phyloP scores from a whole-genome alignment of 2,797 vertebrate species.

The Sebastolobus alascanus region DNA sequence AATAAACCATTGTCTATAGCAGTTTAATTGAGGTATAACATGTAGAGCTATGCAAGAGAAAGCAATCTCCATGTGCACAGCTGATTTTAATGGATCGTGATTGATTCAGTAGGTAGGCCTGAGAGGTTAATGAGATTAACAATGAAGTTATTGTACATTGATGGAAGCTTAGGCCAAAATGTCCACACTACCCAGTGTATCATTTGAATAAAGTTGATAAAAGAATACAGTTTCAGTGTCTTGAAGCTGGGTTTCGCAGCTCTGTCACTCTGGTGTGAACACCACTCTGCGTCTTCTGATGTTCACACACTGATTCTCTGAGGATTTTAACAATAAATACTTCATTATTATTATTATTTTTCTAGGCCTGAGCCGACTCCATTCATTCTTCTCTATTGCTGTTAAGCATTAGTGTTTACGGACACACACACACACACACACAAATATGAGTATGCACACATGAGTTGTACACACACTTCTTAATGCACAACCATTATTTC shows the following conservation, averaged over 20 bases:
- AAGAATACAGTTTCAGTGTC: background rate
- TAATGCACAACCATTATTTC: conserved; percentile 5
- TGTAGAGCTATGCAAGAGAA: background rate
- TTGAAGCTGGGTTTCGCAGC: conserved; percentile 3
- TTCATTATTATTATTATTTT: background rate
- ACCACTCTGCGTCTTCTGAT: conserved; percentile 5
- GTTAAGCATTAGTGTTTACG: background rate
- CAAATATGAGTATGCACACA: background rate
- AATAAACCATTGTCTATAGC: background rate
- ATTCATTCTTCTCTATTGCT: background rate
- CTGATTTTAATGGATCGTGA: background rate
- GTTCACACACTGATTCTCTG: conserved; percentile 5
- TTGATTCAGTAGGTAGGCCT: conserved; percentile 1
- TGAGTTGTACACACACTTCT: conserved; percentile 3
- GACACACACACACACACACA: background rate
- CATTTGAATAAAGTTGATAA: background rate
- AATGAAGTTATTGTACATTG: background rate
- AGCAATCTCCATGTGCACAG: background rate
- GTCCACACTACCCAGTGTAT: background rate
- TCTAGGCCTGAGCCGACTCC: conserved; percentile 8
- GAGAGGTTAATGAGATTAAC: conserved; percentile 18
- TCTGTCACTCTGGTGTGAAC: background rate
- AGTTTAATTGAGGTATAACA: background rate
- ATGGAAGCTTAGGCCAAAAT: background rate
- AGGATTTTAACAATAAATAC: conserved; percentile 27